Base-by-base conservation (phyloP, 2,797 vertebrate genomes). In the Poecile montanus region DNA sequence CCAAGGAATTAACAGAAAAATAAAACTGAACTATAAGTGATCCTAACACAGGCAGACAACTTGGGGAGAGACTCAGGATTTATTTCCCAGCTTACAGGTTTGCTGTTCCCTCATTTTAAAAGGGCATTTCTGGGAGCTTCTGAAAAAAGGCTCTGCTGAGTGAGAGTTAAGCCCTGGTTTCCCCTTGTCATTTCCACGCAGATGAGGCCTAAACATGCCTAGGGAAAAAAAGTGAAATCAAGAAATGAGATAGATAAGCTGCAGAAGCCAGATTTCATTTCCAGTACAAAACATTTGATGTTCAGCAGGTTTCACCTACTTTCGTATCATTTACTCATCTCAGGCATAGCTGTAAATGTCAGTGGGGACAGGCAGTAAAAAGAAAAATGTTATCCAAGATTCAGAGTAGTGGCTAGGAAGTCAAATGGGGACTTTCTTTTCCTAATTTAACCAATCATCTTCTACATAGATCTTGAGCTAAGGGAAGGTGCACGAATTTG, bases 151-250 rank as follows among this genome's bases (percentile, higher is more conserved):
- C 20, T 89, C 29, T 77, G 40, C 66, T 94, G 62, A 92, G 68
- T 92, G 62, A 95, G 81, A 92, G 56, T 66, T 66, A 75, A 62
- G 62, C 34, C 16, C 32, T 83, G 47, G 19, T 94, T 95, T 93
- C 72, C 67, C 65, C 51, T 68, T 88, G 66, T 58, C 7, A 6
- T 88, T 96, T 92, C 26, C 40, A 62, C 0, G 0, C 12, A 78
- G 29, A 66, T 3, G 13, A 75, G 14, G 10, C 56, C 29, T 88
- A 66, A 93, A 79, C 9, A 70, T 78, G 18, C 18, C 48, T 67
- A 62, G 80, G 30, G 30, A 89, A 60, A 44, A 73, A 66, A 26
- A 42, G 13, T 48, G 38, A 85, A 67, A 78, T 84, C 60, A 79
- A 85, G 88, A 91, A 92, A 93, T 75, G 56, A 91, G 65, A 38